Evolutionary conservation across 1,140 invertebrate species (phyloP), one percentile per base, ranked within the genome.

Genomic region (Cotesia glomerata): DNA sequence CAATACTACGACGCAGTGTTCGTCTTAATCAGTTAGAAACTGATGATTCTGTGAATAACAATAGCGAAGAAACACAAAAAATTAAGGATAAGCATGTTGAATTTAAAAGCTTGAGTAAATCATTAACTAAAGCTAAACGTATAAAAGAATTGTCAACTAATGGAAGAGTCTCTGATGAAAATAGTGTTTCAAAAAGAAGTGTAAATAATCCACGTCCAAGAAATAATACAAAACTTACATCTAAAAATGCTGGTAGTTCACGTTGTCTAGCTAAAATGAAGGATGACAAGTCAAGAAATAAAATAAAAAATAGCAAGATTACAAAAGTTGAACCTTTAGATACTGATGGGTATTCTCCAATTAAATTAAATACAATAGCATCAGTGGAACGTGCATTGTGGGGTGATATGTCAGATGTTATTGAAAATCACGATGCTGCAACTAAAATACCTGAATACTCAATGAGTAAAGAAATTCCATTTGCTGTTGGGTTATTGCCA

Each of bases 401-500:
- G 86, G 86, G 85, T 4, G 86, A 87, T 39, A 86, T 86, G 85
- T 85, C 86, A 0, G 86, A 87, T 63, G 71, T 82, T 14, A 74
- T 79, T 5, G 84, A 85, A 34, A 79, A 82, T 63, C 68, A 39
- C 69, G 79, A 80, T 59, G 75, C 58, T 66, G 76, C 35, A 2
- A 73, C 74, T 7, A 73, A 83, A 67, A 76, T 80, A 4, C 18
- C 78, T 1, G 81, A 85, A n/a, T 82, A 80, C 67, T 84, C 84
- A 0, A 69, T 80, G 52, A 85, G 79, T 14, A 84, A 85, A 9
- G 83, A 87, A 74, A 88, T 89, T 58, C 88, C 87, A 4, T 88
- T 86, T 69, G 87, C 87, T 3, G 86, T 89, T 14, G 87, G 87
- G 3, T 71, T 89, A 16, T 73, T 88, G 51, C 87, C 88, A 13